Base-by-base conservation (phyloP, 2,797 vertebrate genomes). In the Gallirallus australis region DNA sequence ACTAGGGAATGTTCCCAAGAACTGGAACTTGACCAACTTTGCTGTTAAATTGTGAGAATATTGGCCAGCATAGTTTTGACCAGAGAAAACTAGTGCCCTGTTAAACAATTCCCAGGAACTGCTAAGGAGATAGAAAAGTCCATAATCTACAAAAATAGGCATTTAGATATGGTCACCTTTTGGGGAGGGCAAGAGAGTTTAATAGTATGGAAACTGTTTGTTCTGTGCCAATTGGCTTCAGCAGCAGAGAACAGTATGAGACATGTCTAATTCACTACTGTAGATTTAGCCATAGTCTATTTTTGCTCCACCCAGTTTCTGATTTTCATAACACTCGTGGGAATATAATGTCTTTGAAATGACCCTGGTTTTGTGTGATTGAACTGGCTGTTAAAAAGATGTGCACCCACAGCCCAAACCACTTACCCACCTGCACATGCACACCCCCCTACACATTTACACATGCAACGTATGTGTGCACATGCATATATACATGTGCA, bases 21-120 rank as follows among this genome's bases (percentile, higher is more conserved):
- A 27, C 48, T 95, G 95, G 86, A 96, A 96, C 78, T 77, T 86
- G 35, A 95, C 64, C 92, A 95, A 71, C 39, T 73, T 37, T 84
- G 64, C 37, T 86, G 90, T 85, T 97, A 94, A 95, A 96, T 90
- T 92, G 90, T 97, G 95, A 94, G 92, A 96, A 95, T 96, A 85
- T 73, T 77, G 53, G 30, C 39, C 82, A 75, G 70, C 60, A 80
- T 71, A 82, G 86, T 86, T 94, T 90, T 70, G 75, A 94, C 92
- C 89, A 92, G 83, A 93, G 81, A 82, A 96, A 96, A 77, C 94
- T 57, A 82, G 81, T 15, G 37, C 8, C n/a, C 64, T 40, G 69
- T 71, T 80, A 89, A 95, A 89, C 56, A 93, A 72, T 93, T 94
- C 83, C 75, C 93, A 94, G 68, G 70, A 94, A 73, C 60, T 72